Evolutionary conservation across 2,797 vertebrate species (phyloP), one percentile per base, ranked within the genome.

Genomic region (Spheniscus humboldti): DNA sequence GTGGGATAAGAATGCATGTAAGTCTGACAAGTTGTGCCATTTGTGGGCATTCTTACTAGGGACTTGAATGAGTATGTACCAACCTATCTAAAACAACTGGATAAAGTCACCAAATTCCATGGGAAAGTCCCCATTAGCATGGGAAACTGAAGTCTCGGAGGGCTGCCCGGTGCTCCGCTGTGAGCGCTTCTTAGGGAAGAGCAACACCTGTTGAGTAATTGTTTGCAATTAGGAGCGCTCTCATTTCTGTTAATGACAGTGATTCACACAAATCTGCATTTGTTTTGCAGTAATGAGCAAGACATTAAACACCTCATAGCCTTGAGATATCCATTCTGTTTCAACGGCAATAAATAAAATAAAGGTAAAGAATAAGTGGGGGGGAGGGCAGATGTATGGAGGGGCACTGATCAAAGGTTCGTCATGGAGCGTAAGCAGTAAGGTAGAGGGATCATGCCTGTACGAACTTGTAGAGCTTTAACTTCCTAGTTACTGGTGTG

Each of bases 281-380:
- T 79, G 53, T 92, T 96, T 96, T 68, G 56, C 60, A 74, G 56
- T 93, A 93, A 94, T 87, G 71, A 92, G 43, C 47, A 80, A 94
- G 68, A 75, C 57, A 56, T 93, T 90, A 95, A 95, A 48, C 67
- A 84, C n/a, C 35, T 88, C 25, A 41, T 86, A 90, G 84, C 57
- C 62, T 92, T 69, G 28, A 87, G 83, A 73, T 43, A 85, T 9
- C 24, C 56, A 66, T 11, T 76, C 14, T 43, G 45, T 82, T 94
- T 87, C 60, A 91, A 43, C 53, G 47, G 37, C 78, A 95, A 57
- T 80, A 90, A 91, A 83, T 85, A 79, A 82, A 79, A 85, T 73
- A 76, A 90, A 92, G 53, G 80, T 71, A 69, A 90, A 92, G 57
- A 88, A 52, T 59, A 91, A 57, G 23, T 24, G 28, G 20, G 43